Evolutionary conservation across 2,888 invertebrate genomes (phyloP).

Genomic region (Mechanitis mazaeus): DNA sequence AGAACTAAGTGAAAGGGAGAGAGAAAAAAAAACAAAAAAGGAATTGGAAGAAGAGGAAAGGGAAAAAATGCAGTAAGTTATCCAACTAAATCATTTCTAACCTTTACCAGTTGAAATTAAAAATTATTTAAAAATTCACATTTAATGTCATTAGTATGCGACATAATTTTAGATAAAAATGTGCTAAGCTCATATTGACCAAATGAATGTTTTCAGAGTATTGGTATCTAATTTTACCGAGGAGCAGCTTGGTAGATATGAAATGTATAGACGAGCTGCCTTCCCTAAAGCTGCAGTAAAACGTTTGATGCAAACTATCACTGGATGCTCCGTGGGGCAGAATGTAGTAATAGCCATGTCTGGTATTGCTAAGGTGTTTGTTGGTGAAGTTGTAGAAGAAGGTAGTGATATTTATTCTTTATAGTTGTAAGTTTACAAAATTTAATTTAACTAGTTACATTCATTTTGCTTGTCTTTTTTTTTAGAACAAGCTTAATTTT

Average conservation of each 20-base stretch:
- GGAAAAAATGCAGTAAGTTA: constrained; percentile 95
- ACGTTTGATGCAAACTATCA: constrained; percentile 97
- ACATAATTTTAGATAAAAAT: too few species aligned
- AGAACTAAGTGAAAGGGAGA: constrained; percentile 76
- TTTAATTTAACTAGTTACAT: too few species aligned
- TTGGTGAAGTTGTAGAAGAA: constrained; percentile 99
- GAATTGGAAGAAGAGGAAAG: constrained; percentile 95
- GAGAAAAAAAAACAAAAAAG: constrained; percentile 84
- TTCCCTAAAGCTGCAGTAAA: constrained; percentile 99
- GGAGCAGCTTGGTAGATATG: constrained; percentile 98
- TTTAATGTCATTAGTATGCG: too few species aligned
- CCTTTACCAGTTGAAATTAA: too few species aligned
- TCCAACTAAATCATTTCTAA: too few species aligned
- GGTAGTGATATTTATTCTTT: constrained; percentile 71
- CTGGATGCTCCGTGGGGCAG: constrained; percentile 97
- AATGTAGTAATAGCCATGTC: constrained; percentile 99
- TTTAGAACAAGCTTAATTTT: too few species aligned
- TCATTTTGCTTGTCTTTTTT: too few species aligned
- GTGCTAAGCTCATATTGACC: too few species aligned
- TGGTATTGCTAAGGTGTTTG: constrained; percentile 99
- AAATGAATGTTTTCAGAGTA: constrained; percentile 79
- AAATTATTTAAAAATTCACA: too few species aligned
- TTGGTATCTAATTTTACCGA: constrained; percentile 99
- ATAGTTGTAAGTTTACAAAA: too few species aligned
- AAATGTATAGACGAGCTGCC: constrained; percentile 97